A percentile compares a stretch with the other conserved stretches of the same genome.
phyloP scores from a whole-genome alignment of 2,113 vertebrate genomes.

The Ploceus nigricollis region DNA sequence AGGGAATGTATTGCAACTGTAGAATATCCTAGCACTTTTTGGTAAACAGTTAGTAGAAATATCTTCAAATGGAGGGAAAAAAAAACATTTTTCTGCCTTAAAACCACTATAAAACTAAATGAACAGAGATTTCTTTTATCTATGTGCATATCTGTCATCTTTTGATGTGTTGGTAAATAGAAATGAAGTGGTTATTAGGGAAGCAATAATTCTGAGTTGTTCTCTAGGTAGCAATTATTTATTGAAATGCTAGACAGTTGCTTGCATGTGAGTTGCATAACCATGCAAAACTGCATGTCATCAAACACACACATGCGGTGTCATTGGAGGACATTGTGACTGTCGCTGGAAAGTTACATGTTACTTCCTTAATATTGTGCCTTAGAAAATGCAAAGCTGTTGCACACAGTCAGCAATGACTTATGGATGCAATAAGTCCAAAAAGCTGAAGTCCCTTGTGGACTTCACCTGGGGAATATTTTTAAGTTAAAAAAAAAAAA shows the following conservation, averaged over 20 bases:
- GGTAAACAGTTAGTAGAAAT: neutral
- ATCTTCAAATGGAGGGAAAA: neutral
- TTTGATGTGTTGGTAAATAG: conserved; percentile 35
- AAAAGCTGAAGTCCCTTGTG: conserved; percentile 3
- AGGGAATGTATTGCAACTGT: neutral
- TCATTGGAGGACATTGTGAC: conserved; percentile 44
- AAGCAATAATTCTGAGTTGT: conserved; percentile 71
- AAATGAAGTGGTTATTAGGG: conserved; percentile 54
- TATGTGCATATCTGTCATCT: conserved; percentile 27
- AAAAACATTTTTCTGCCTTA: conserved; percentile 69
- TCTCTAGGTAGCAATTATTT: conserved; percentile 69
- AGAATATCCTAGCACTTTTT: neutral
- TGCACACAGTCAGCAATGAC: conserved; percentile 71
- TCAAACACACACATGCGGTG: neutral
- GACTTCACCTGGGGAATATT: conserved; percentile 51
- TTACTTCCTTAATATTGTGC: conserved; percentile 81
- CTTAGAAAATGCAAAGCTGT: conserved; percentile 85
- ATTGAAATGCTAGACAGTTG: conserved; percentile 66
- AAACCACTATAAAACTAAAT: conserved; percentile 31
- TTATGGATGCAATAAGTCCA: conserved; percentile 69
- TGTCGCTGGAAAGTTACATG: conserved; percentile 42
- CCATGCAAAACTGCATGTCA: conserved; percentile 14
- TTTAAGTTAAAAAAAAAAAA: neutral
- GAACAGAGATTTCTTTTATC: conserved; percentile 19
- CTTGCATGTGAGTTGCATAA: conserved; percentile 58